Evolutionary conservation across 2,888 invertebrate species (phyloP), one percentile per base, ranked within the genome.

Genomic region (Blastobasis lacticolella): DNA sequence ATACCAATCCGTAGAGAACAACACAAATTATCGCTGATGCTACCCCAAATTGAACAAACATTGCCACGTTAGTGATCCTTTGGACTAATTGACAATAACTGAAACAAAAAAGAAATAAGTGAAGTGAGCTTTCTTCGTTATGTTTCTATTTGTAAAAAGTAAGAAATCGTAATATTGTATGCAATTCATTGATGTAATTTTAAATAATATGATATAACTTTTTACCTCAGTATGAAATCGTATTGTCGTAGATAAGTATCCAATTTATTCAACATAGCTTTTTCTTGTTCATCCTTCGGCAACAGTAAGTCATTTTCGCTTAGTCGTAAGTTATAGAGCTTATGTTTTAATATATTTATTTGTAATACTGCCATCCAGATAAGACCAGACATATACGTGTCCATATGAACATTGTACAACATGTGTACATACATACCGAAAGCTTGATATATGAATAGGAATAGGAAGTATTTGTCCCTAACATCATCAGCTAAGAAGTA

Each of bases 381-480:
- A 6, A 84, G 51, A 0, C 86, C 85, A 52, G 72, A 67, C 8
- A 76, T 72, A 49, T 85, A 72, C 0, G 76, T 60, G 61, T 85
- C 85, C 4, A 74, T 62, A 43, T 70, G 76, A 0, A 76, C 63
- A 53, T 81, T 81, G 50, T 78, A 83, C 49, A 64, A 70, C 85
- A 85, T 79, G 50, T 85, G 82, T 0, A 69, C 73, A 49, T 75
- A 83, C 56, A 83, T 76, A 0, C 81, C 78, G 10, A 74, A 46
- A 4, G 75, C 64, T 58, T 84, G 83, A 54, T 82, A 86, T 38
- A 78, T 46, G 38, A 63, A 81, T 64, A 64, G 76, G 50, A 66
- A 63, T 23, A 57, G 37, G 54, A 76, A 82, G 63, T 78, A 75
- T 3, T 62, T 59, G 4, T 67, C 55, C 36, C 76, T 62, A 4